Percentiles rank a stretch among this genome's conserved stretches.
Conservation (phyloP, 2,888 invertebrate genomes). For the Agriopis leucophaearia region DNA sequence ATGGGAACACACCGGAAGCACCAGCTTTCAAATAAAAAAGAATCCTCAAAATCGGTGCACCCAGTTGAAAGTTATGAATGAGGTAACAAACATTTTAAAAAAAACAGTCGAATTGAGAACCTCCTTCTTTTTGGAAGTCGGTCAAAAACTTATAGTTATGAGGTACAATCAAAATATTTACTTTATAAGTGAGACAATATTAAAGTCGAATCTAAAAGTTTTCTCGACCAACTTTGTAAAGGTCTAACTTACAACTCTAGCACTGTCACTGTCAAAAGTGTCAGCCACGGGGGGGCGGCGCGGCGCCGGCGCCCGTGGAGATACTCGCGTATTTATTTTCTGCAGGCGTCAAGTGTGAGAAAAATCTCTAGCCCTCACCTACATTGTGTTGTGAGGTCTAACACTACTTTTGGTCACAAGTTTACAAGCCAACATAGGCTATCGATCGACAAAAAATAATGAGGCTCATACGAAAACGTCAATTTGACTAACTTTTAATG, state of each 20-base stretch:
- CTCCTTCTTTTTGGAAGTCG: too few species aligned
- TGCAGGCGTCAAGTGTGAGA: conserved; percentile 71
- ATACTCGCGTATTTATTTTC: conserved; percentile 45
- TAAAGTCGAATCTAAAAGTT: background rate
- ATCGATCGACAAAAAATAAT: background rate
- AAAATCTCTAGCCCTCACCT: conserved; percentile 83
- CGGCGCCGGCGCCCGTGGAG: conserved; percentile 55
- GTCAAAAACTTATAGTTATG: too few species aligned
- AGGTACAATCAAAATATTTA: too few species aligned
- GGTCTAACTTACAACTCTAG: background rate
- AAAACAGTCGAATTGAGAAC: too few species aligned
- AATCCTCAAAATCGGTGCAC: too few species aligned
- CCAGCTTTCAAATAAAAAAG: too few species aligned
- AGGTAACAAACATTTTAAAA: too few species aligned
- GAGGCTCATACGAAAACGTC: too few species aligned
- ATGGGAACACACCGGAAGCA: too few species aligned
- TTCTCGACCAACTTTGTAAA: background rate
- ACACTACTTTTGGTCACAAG: conserved; percentile 3
- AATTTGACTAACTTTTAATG: too few species aligned
- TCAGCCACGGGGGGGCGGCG: conserved; percentile 51
- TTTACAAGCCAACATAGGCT: conserved; percentile 3
- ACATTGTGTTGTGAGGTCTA: conserved; percentile 51
- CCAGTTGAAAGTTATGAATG: too few species aligned
- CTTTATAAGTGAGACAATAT: background rate
- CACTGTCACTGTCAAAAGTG: background rate